These are phyloP conservation scores for Heterodera filipjevi DNA, from an alignment of 2,888 invertebrate genomes.

Conservation along the genomic window DNA sequence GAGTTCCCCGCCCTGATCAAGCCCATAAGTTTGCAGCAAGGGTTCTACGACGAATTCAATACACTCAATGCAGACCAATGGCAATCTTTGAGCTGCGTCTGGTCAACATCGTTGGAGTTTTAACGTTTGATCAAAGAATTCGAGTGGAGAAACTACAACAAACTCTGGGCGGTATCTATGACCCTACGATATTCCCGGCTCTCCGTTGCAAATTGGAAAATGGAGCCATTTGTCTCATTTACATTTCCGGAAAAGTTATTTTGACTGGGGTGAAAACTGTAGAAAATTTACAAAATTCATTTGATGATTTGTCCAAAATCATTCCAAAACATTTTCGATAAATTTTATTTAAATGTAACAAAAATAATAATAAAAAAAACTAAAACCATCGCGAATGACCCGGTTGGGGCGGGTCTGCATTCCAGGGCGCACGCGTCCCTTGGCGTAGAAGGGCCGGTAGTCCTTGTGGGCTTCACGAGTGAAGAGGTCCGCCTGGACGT, in stretches of 20 bases:
- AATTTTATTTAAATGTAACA: neutral
- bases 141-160: neutral
- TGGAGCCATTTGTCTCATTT: neutral
- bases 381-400: conserved; percentile 6
- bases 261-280: neutral
- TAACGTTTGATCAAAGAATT: neutral
- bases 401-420: neutral
- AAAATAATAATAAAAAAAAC: neutral
- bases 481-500: neutral
- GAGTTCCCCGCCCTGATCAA: neutral
- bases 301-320: neutral
- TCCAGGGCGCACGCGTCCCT: conserved; percentile 7
- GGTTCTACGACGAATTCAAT: neutral
- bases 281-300: neutral
- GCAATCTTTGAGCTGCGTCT: neutral
- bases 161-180: neutral
- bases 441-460: conserved; percentile 12
- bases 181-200: conserved; percentile 15
- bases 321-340: neutral
- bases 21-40: neutral
- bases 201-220: neutral
- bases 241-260: conserved; percentile 9
- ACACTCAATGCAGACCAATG: neutral
- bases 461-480: conserved; percentile 13
- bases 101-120: neutral